Evolutionary conservation across 1,140 invertebrate genomes (phyloP), one percentile per base, ranked within the genome.

Genomic region (Camponotus vicinus): DNA sequence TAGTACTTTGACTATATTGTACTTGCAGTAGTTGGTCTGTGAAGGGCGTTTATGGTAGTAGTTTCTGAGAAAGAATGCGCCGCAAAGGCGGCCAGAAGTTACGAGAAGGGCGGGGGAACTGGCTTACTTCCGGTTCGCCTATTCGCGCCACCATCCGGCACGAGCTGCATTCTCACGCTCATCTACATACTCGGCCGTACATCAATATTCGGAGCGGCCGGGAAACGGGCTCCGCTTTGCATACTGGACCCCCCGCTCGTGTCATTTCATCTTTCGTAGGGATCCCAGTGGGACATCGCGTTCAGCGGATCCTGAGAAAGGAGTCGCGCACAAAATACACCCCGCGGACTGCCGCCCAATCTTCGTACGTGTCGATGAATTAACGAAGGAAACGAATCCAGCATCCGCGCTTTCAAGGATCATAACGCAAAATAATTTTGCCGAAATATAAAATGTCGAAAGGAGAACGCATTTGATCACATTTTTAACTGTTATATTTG

Each of bases 101-200:
- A 70, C 9, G 0, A 6, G 45, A 21, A 70, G 86, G 85, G 79
- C 78, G 89, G 88, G 89, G 87, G 88, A 87, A 89, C 66, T 84
- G 82, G 76, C 90, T 91, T 91, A 91, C 93, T 94, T 94, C 93
- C 93, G 93, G 93, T 92, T 93, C 86, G 90, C 86, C 89, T 91
- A 92, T 92, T 93, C 92, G 91, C 90, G 88, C 84, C 88, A 92
- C 89, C 92, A 93, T 94, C 91, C 92, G 93, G 93, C 93, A 93
- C 92, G 93, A 93, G 92, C 91, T 89, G 93, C 91, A 94, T 94
- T 95, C 94, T 95, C 94, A 95, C 94, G 94, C 93, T 95, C 93
- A 95, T 95, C 93, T 94, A 93, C 93, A 95, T 94, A 94, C 87
- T 88, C 92, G 92, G 91, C 61, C 93, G 92, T 92, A 93, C 94